A percentile compares a stretch with the other conserved stretches of the same genome.
Conservation (phyloP, 2,113 vertebrate species). For the Proteles cristata region DNA sequence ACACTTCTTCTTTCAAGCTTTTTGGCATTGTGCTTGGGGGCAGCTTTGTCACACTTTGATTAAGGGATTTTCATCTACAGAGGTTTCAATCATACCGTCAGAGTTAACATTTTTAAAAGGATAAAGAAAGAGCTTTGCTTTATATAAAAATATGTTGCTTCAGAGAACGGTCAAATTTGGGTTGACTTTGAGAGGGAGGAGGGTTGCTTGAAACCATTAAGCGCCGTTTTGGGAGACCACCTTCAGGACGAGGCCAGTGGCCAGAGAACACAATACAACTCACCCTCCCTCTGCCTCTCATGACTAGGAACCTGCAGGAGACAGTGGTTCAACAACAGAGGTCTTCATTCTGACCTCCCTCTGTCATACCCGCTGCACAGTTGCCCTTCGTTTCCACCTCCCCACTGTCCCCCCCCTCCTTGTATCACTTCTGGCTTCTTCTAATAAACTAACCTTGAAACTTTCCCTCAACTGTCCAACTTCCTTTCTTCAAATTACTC, state of each 20-base stretch:
- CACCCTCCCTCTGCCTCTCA: not conserved
- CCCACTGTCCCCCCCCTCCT: not conserved
- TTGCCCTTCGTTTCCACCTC: not conserved
- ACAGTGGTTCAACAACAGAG: not conserved
- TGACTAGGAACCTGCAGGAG: not conserved
- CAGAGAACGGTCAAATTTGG: not conserved
- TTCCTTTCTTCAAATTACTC: constrained; percentile 18
- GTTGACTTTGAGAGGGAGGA: not conserved
- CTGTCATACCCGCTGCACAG: rapidly evolving
- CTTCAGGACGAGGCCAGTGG: not conserved
- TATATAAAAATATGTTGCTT: not conserved
- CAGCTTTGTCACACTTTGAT: not conserved
- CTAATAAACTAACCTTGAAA: not conserved
- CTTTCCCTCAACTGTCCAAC: not conserved
- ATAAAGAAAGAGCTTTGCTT: not conserved
- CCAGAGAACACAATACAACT: not conserved
- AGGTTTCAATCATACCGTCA: not conserved
- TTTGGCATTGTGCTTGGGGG: not conserved
- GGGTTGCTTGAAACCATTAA: not conserved
- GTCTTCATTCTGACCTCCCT: not conserved
- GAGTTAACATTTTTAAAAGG: constrained; percentile 30
- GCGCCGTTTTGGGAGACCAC: not conserved
- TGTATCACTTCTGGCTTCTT: not conserved
- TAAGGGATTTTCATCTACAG: not conserved
- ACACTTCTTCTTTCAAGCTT: constrained; percentile 41